Base-by-base conservation (phyloP, 2,888 invertebrate genomes). In the Xestobium rufovillosum region DNA sequence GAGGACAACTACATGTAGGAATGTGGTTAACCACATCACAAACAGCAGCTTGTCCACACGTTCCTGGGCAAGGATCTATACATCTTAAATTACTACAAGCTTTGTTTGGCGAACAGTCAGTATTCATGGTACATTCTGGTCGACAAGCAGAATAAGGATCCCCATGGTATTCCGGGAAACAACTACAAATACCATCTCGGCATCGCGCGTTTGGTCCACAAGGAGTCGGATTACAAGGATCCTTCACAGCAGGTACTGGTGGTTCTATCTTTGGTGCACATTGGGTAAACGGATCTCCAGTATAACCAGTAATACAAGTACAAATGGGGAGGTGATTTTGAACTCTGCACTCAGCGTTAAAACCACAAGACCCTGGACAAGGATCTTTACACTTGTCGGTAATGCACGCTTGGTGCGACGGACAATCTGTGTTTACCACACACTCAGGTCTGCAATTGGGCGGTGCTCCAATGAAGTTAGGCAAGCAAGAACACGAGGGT, bases 21-120 rank as follows among this genome's bases (percentile, higher is more conserved):
- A 83, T 84, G 56, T 90, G 89, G 52, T 83, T 81, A 42, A 83
- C 76, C 13, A 87, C 86, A 61, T 80, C 78, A 50, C 90, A 90
- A 36, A 77, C 72, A 6, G 89, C 81, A 54, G 80, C 81, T 47
- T 78, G 73, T 11, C 84, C 89, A 54, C 90, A 90, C 27, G 82
- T 77, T 31, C 83, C 83, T 2, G 74, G 71, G 50, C 88, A 89
- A 6, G 88, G 88, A 65, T 88, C 79, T 32, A 75, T 70, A 57
- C 88, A 89, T 65, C 80, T 83, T 43, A 78, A 76, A 48, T 80
- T 80, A 26, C 80, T 69, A 55, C 89, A 89, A 3, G 88, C 82
- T 60, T 77, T 80, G 33, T 80, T 78, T 38, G 74, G 71, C 3
- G 80, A 67, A 61, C 89, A 89, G 60, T 88, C 87, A 3, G 83